Evolutionary conservation across 2,113 vertebrate genomes (phyloP).

Genomic region (Cynocephalus volans): DNA sequence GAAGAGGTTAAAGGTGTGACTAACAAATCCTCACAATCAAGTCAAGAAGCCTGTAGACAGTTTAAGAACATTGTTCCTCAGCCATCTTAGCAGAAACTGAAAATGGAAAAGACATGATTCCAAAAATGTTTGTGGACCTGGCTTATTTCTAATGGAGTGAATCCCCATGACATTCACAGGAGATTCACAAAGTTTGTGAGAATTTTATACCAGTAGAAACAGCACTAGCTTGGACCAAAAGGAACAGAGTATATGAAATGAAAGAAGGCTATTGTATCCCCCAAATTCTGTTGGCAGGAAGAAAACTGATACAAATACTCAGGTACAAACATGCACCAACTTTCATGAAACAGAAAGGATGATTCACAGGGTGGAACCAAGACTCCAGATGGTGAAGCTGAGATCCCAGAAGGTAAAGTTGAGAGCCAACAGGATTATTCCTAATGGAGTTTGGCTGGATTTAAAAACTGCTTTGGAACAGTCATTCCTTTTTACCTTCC

Average conservation of each 20-base stretch:
- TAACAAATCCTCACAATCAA: not conserved
- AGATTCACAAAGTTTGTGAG: not conserved
- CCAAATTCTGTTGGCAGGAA: not conserved
- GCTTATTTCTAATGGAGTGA: slow-evolving; percentile 7
- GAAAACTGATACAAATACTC: not conserved
- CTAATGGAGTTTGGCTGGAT: slow-evolving; percentile 3
- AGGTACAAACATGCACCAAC: not conserved
- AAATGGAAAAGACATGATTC: not conserved
- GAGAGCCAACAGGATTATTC: not conserved
- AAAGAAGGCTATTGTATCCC: not conserved
- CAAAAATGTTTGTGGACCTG: not conserved
- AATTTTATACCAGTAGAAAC: not conserved
- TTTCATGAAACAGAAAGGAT: slow-evolving; percentile 2
- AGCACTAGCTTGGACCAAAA: not conserved
- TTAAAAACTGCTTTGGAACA: slow-evolving; percentile 1
- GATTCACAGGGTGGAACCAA: not conserved
- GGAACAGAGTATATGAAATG: not conserved
- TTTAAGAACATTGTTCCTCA: not conserved
- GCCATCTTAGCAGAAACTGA: not conserved
- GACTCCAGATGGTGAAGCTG: not conserved
- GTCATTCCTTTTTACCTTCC: not conserved
- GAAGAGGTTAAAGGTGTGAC: not conserved
- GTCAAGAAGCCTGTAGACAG: not conserved
- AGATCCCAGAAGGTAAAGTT: not conserved
- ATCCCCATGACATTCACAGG: not conserved